phyloP scores from a whole-genome alignment of 2,888 invertebrate species.

The Girardia tigrina region DNA sequence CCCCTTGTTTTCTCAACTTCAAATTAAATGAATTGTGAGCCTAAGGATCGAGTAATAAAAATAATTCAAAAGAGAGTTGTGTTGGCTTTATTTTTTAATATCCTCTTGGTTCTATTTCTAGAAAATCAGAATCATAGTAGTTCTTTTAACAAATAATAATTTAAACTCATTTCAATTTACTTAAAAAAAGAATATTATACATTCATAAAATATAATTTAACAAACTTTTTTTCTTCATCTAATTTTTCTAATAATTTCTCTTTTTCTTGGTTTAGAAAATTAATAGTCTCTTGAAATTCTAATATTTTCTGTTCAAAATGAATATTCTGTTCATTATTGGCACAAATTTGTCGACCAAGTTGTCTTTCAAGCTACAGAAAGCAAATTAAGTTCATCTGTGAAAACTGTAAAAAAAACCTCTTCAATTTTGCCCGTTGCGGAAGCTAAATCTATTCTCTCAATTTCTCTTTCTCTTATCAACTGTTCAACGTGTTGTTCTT shows the following conservation, averaged over 20 bases:
- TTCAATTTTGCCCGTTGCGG: slow-evolving; percentile 68
- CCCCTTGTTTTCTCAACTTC: too few relatives aligned
- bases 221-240: slow-evolving; percentile 8
- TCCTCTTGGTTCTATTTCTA: too few relatives aligned
- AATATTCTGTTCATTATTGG: background rate
- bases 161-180: too few relatives aligned
- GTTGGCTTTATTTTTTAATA: too few relatives aligned
- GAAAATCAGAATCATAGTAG: too few relatives aligned
- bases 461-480: slow-evolving; percentile 76
- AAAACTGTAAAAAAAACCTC: slow-evolving; percentile 57
- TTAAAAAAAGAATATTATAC: too few relatives aligned
- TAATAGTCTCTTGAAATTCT: background rate
- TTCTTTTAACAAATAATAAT: too few relatives aligned
- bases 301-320: background rate
- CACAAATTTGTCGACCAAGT: background rate
- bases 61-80: too few relatives aligned
- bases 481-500: slow-evolving; percentile 80
- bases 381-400: too few relatives aligned
- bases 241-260: background rate
- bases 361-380: background rate
- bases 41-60: too few relatives aligned
- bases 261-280: background rate
- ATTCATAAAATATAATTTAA: too few relatives aligned
- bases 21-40: too few relatives aligned
- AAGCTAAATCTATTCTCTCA: slow-evolving; percentile 73